A percentile compares a stretch with the other conserved stretches of the same genome.
These are phyloP conservation scores for Notospermus geniculatus DNA, from an alignment of 1,140 invertebrate species.

Conservation along the genomic window DNA sequence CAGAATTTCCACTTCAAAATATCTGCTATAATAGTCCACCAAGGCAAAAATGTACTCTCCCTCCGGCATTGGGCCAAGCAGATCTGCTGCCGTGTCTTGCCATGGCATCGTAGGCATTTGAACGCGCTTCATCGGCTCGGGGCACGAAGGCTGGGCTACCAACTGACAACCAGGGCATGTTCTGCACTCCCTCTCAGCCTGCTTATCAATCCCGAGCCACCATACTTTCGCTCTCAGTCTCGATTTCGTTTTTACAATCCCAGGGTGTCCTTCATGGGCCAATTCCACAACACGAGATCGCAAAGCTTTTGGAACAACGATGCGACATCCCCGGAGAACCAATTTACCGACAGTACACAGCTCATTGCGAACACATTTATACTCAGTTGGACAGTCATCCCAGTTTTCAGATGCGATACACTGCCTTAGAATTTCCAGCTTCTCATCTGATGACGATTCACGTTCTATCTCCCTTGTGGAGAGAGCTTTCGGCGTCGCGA, in stretches of 20 bases:
- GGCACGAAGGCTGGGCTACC: too few relatives aligned
- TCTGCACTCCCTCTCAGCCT: slow-evolving; percentile 21
- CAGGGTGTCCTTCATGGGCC: too few relatives aligned
- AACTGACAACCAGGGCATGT: too few relatives aligned
- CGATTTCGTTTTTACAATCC: slow-evolving; percentile 24
- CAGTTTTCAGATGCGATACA: too few relatives aligned
- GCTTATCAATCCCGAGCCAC: slow-evolving; percentile 26
- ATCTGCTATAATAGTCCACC: too few relatives aligned
- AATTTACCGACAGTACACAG: slow-evolving; percentile 21
- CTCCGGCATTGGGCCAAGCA: too few relatives aligned
- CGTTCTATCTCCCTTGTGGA: slow-evolving; percentile 15
- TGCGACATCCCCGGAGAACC: slow-evolving; percentile 21
- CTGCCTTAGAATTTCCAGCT: slow-evolving; percentile 11
- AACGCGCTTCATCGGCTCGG: slow-evolving; percentile 16
- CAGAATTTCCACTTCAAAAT: slow-evolving; percentile 14
- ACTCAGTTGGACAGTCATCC: slow-evolving; percentile 13
- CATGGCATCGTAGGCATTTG: slow-evolving; percentile 16
- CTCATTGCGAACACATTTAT: slow-evolving; percentile 19
- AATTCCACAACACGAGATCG: too few relatives aligned
- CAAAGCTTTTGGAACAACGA: too few relatives aligned
- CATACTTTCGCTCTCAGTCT: slow-evolving; percentile 24
- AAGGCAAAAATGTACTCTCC: too few relatives aligned
- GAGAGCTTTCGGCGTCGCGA: slow-evolving; percentile 10
- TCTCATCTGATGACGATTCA: slow-evolving; percentile 10
- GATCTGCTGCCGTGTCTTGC: slow-evolving; percentile 25